A percentile compares a stretch with the other conserved stretches of the same genome.
Evolutionary conservation across 2,113 vertebrate genomes (phyloP).

Genomic region (Spilogale gracilis): DNA sequence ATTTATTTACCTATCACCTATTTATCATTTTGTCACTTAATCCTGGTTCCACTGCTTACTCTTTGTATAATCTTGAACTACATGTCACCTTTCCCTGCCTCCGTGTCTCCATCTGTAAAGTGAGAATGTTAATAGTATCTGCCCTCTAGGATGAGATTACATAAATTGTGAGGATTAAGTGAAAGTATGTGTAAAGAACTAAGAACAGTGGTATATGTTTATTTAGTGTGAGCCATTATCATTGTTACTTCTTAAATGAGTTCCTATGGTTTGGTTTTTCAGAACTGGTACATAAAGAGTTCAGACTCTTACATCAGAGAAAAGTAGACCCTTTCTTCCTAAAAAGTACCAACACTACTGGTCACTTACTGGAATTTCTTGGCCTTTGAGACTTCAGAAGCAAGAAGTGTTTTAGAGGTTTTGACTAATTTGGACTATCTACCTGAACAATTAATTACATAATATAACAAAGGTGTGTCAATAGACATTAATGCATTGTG

Average conservation of each 20-base stretch:
- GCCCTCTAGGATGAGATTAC: background rate
- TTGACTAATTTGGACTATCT: background rate
- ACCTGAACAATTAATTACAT: background rate
- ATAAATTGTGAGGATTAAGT: background rate
- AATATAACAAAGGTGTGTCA: background rate
- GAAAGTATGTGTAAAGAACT: background rate
- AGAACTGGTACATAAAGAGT: background rate
- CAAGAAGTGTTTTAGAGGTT: background rate
- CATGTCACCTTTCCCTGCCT: background rate
- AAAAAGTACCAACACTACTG: background rate
- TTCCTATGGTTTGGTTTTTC: background rate
- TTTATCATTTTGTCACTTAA: background rate
- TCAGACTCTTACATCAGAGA: slow-evolving; percentile 31
- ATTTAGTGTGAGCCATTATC: background rate
- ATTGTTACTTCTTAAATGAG: background rate
- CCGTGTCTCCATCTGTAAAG: background rate
- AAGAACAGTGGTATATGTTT: background rate
- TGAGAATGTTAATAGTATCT: background rate
- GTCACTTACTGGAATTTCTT: background rate
- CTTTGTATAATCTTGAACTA: background rate
- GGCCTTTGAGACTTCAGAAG: background rate
- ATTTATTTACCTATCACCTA: background rate
- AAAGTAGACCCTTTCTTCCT: background rate
- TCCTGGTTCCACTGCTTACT: background rate
- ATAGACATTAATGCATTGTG: background rate